Percentiles rank a stretch among this genome's conserved stretches.
Conservation (phyloP, 2,888 invertebrate species). For the Isotomurus palustris region DNA sequence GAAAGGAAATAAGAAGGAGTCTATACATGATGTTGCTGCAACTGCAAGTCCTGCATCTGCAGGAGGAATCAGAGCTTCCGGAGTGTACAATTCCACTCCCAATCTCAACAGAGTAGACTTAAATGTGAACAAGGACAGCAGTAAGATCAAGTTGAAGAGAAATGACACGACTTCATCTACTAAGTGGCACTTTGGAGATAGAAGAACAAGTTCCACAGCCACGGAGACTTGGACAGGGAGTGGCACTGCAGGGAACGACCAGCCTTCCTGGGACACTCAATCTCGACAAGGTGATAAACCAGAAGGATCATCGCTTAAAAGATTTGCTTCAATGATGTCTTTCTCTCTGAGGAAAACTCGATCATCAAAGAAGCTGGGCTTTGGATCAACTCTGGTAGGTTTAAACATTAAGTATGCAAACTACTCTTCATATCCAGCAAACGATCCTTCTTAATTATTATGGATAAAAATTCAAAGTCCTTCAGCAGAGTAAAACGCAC, state of each 20-base stretch:
- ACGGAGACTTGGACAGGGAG: slow-evolving; percentile 1
- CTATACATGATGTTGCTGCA: slow-evolving; percentile 16
- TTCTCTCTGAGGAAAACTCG: slow-evolving; percentile 27
- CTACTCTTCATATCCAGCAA: background rate
- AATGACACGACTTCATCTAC: slow-evolving; percentile 14
- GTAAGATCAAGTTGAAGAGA: slow-evolving; percentile 14
- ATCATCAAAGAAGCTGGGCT: slow-evolving; percentile 22
- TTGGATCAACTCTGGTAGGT: slow-evolving; percentile 33
- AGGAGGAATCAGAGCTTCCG: background rate
- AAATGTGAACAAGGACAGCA: slow-evolving; percentile 1
- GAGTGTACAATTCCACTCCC: slow-evolving; percentile 36
- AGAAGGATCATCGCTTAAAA: slow-evolving; percentile 22
- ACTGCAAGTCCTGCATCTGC: background rate
- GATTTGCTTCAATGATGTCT: too few species aligned
- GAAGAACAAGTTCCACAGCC: slow-evolving; percentile 16
- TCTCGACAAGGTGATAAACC: slow-evolving; percentile 18
- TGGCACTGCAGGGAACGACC: background rate
- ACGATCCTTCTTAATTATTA: background rate
- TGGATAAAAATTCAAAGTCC: background rate
- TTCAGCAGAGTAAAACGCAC: background rate
- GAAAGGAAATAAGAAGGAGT: slow-evolving; percentile 26
- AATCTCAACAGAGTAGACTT: slow-evolving; percentile 37
- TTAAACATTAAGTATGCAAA: background rate
- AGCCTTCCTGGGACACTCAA: slow-evolving; percentile 6
- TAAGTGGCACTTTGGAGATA: slow-evolving; percentile 17